Base-by-base conservation (phyloP, 2,888 invertebrate genomes). In the Drosophila pseudotakahashii region DNA sequence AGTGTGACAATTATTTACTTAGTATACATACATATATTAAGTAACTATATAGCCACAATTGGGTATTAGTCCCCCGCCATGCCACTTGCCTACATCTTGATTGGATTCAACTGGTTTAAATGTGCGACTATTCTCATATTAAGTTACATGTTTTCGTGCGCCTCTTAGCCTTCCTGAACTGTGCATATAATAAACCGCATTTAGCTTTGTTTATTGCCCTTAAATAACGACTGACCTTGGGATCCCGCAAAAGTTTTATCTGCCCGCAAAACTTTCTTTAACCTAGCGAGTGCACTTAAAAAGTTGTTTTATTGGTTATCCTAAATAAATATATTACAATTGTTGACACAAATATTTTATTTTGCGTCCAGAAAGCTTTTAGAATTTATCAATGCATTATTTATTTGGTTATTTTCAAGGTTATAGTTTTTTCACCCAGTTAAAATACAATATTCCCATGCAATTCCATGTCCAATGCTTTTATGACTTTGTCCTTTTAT, bases 141-240 rank as follows among this genome's bases (percentile, higher is more conserved):
- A 41, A 42, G 58, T 50, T 61, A 66, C 52, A 44, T 19, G 26
- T 45, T 76, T 55, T 52, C 63, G 19, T 60, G 47, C 48, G 44
- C 39, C 14, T 9, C 14, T 9, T 76, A 64, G 64, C 88, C 81
- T 88, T 68, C 75, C 78, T 70, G 54, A 58, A 44, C 57, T 57
- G 39, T 34, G 51, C 47, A 32, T 71, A 52, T 47, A 70, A 41
- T 67, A 69, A 69, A 39, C 42, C 32, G 16, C 50, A 63, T 62
- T 63, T 34, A 50, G 58, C 64, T 63, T 67, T 32, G 75, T 66
- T 80, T 83, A 68, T 68, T 81, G 45, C 64, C 48, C 54, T 64
- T 58, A 75, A 84, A 84, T 69, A 78, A 66, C 45, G 19, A n/a
- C 47, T 78, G 71, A 66, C 88, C 85, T 85, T 81, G 41, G 16